Evolutionary conservation across 2,797 vertebrate species (phyloP).

Genomic region (Onychomys arenicola): DNA sequence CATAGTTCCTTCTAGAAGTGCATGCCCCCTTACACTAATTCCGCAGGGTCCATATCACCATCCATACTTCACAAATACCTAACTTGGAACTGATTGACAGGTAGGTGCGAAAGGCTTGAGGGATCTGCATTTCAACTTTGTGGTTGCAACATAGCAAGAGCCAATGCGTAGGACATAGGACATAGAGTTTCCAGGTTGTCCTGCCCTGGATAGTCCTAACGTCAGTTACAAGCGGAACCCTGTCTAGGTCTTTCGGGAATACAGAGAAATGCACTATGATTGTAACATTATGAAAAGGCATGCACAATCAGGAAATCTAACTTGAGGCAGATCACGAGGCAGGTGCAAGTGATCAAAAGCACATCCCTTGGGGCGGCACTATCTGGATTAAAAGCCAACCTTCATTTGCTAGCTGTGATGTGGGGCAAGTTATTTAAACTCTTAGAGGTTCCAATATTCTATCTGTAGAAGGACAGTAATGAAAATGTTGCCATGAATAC

Average conservation of each 20-base stretch:
- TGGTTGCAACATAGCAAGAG: not conserved
- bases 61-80: not conserved
- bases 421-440: not conserved
- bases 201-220: not conserved
- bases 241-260: too few relatives aligned
- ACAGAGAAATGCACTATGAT: not conserved
- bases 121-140: too few relatives aligned
- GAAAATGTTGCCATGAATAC: not conserved
- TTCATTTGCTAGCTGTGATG: not conserved
- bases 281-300: not conserved
- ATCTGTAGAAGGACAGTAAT: not conserved
- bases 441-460: not conserved
- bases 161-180: not conserved
- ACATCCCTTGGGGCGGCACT: not conserved
- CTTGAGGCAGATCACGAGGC: not conserved
- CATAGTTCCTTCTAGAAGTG: not conserved
- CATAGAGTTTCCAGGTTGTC: too few relatives aligned
- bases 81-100: not conserved
- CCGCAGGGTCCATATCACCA: not conserved
- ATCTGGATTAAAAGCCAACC: not conserved
- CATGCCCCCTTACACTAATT: not conserved
- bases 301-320: not conserved
- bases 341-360: not conserved
- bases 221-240: not conserved
- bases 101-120: not conserved